A percentile compares a stretch with the other conserved stretches of the same genome.
Evolutionary conservation across 2,888 invertebrate species (phyloP).

Genomic region (Galerucella pusilla): DNA sequence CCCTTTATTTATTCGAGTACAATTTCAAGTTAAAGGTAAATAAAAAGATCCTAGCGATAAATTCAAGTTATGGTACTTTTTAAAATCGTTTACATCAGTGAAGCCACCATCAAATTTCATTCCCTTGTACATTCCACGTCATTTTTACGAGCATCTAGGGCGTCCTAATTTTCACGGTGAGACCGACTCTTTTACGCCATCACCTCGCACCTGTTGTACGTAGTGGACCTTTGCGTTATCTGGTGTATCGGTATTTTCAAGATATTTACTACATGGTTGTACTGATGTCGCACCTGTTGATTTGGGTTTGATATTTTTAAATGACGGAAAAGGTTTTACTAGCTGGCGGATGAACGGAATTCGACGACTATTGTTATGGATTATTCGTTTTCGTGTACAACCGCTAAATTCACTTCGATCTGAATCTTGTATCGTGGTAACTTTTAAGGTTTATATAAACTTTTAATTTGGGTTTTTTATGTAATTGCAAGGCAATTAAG

Average conservation of each 20-base stretch:
- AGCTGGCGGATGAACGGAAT: not conserved
- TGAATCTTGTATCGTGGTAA: not conserved
- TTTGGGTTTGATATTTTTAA: not conserved
- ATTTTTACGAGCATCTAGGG: constrained; percentile 43
- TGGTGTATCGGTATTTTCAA: not conserved
- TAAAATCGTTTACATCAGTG: constrained; percentile 35
- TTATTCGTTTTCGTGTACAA: not conserved
- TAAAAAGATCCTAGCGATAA: constrained; percentile 15
- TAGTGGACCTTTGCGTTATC: constrained; percentile 19
- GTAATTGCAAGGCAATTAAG: too few species aligned
- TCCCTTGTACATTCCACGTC: constrained; percentile 32
- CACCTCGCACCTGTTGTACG: constrained; percentile 30
- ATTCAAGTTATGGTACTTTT: constrained; percentile 13
- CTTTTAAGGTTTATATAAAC: too few species aligned
- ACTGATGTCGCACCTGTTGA: constrained; percentile 30
- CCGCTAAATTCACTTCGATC: not conserved
- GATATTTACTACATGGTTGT: not conserved
- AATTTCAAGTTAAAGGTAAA: constrained; percentile 1
- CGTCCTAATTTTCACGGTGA: constrained; percentile 39
- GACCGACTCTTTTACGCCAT: constrained; percentile 14
- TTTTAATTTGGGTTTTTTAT: too few species aligned
- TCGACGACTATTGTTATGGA: not conserved
- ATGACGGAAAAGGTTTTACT: not conserved
- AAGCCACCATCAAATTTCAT: constrained; percentile 38
- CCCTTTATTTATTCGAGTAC: not conserved